Evolutionary conservation across 2,113 vertebrate genomes (phyloP), one percentile per base, ranked within the genome.

Genomic region (Grus americana): DNA sequence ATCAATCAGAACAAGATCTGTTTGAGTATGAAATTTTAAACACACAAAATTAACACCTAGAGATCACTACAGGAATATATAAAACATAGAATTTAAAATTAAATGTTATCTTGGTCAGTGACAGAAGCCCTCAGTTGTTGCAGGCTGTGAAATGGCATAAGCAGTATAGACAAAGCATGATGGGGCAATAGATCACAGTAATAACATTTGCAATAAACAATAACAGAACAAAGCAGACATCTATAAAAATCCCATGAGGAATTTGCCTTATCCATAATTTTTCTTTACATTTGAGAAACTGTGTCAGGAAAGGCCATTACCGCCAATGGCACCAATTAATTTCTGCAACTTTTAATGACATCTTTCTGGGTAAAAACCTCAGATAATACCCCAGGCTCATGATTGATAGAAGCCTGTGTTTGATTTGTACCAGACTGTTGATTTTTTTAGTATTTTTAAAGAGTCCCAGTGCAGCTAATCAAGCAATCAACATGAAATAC

Each of bases 151-250:
- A 98, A 96, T 67, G 90, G 97, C 96, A 94, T 97, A 74, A 96
- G 7, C 95, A 80, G 92, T 97, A 97, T 95, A 98, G 98, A 98
- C 98, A 98, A 97, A 97, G 95, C 95, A 42, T 96, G 97, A 98
- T 97, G 91, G 97, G 91, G 93, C 96, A 97, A 98, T 98, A 98
- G 98, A 98, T 98, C 98, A 98, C 92, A 94, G 97, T 98, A 98
- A 98, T 98, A 98, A 98, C 98, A 98, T 98, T 98, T 98, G 98
- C 98, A 98, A 98, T 98, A 98, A 98, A 98, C 98, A 98, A 98
- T 98, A 98, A 98, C 98, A 98, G 97, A 98, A 98, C 98, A 98
- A 98, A 98, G 98, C 97, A 97, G 97, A 97, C 98, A 96, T 98
- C 97, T 95, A 97, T 97, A 97, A 98, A 98, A 98, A 98, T 98